Evolutionary conservation across 2,797 vertebrate genomes (phyloP).

Genomic region (Sebastes diploproa): DNA sequence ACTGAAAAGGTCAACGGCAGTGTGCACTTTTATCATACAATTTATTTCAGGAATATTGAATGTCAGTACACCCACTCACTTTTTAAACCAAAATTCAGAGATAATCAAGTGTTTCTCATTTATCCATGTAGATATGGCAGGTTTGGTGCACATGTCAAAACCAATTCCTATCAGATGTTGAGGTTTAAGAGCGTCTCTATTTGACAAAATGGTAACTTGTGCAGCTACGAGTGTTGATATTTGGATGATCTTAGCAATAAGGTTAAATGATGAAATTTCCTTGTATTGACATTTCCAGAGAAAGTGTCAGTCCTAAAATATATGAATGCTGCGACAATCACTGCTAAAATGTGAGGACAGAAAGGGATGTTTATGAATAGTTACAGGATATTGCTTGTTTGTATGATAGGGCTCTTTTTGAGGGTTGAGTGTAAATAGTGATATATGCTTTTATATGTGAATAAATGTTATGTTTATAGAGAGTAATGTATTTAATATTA

Average conservation of each 20-base stretch:
- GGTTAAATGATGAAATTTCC: background rate
- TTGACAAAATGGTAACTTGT: background rate
- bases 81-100: constrained; percentile 17
- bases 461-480: constrained; percentile 65
- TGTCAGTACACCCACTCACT: background rate
- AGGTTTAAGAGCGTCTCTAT: background rate
- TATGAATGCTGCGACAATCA: constrained; percentile 65
- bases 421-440: constrained; percentile 50
- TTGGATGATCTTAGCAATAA: constrained; percentile 31
- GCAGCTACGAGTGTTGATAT: background rate
- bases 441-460: constrained; percentile 58
- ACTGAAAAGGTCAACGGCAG: background rate
- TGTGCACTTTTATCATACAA: background rate
- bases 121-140: constrained; percentile 11
- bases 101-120: background rate
- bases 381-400: constrained; percentile 8
- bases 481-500: constrained; percentile 70
- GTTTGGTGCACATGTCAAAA: background rate
- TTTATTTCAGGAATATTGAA: constrained; percentile 20
- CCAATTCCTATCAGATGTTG: background rate
- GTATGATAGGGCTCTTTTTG: constrained; percentile 35
- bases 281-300: background rate
- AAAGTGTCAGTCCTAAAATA: background rate
- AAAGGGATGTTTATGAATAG: constrained; percentile 8
- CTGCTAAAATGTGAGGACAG: background rate